Conservation (phyloP, 2,113 vertebrate species). For the Mormyrus lacerda region DNA sequence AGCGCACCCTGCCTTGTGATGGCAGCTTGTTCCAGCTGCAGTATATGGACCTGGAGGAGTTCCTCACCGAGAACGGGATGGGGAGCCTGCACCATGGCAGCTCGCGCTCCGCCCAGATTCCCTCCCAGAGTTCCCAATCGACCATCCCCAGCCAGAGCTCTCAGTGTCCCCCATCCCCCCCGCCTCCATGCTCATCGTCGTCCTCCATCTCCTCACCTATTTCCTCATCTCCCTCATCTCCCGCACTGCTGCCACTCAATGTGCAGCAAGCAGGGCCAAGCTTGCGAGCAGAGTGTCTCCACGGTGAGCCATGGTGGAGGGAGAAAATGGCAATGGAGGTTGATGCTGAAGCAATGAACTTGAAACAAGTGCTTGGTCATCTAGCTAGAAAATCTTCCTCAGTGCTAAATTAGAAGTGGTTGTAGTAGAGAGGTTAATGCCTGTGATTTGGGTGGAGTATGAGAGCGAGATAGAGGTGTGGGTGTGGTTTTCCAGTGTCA, state of each 20-base stretch:
- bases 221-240: conserved; percentile 54
- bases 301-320: conserved; percentile 51
- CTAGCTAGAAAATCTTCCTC: neutral
- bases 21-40: conserved; percentile 69
- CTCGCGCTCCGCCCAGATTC: conserved; percentile 63
- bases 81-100: conserved; percentile 59
- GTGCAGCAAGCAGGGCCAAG: conserved; percentile 52
- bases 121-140: conserved; percentile 64
- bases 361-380: neutral
- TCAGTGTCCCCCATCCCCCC: conserved; percentile 63
- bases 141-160: conserved; percentile 67
- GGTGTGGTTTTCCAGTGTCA: neutral
- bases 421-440: neutral
- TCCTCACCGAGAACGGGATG: conserved; percentile 70
- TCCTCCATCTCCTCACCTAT: conserved; percentile 52
- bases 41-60: conserved; percentile 74
- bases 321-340: neutral
- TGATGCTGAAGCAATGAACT: neutral
- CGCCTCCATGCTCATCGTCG: conserved; percentile 53
- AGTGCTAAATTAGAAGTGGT: neutral
- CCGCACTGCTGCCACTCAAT: conserved; percentile 60
- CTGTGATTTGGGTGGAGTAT: neutral
- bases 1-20: conserved; percentile 62
- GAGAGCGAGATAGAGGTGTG: neutral
- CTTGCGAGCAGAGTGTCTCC: conserved; percentile 55